Base-by-base conservation (phyloP, 2,888 invertebrate genomes). In the Dryobotodes eremita region DNA sequence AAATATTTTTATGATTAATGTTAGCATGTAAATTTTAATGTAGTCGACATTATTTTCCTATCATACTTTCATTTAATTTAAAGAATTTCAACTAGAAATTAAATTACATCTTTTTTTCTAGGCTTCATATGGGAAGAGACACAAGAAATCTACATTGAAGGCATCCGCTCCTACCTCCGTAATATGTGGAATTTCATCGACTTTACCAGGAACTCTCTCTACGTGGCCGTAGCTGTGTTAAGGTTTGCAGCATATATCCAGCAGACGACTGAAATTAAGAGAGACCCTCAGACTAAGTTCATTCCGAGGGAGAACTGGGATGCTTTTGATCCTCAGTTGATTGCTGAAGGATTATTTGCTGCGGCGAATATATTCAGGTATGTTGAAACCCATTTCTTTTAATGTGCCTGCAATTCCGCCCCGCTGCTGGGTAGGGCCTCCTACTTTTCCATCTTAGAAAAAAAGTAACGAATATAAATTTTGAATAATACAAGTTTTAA, bases 181-280 rank as follows among this genome's bases (percentile, higher is more conserved):
- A 99, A 99, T 93, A 98, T 99, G 97, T 99, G 99, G 99, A 99
- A 99, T 95, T 98, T 99, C 92, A 98, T 99, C 74, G 99, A 99
- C 96, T 99, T 99, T 93, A 98, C 98, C 10, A 97, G 99, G 65
- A 99, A 99, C 95, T 98, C 98, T 0, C 97, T 99, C 5, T 99
- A 99, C 94, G 97, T 98, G 64, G 97, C 97, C 8, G 98, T 98
- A 15, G 97, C 97, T 55, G 92, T 98, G 50, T 95, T 99, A 10
- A 96, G 97, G 90, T 96, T 97, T 8, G 97, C 98, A 0, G 98
- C 99, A 0, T 99, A 98, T 91, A 93, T 98, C 62, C 98, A 98
- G 91, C 98, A 98, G 94, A 93, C 94, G 5, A 93, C 97, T 0
- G 98, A 99, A 94, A 98, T 98, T 74, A 90, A 94, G 7, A 92